Evolutionary conservation across 2,888 invertebrate species (phyloP), one percentile per base, ranked within the genome.

Genomic region (Empis livida): DNA sequence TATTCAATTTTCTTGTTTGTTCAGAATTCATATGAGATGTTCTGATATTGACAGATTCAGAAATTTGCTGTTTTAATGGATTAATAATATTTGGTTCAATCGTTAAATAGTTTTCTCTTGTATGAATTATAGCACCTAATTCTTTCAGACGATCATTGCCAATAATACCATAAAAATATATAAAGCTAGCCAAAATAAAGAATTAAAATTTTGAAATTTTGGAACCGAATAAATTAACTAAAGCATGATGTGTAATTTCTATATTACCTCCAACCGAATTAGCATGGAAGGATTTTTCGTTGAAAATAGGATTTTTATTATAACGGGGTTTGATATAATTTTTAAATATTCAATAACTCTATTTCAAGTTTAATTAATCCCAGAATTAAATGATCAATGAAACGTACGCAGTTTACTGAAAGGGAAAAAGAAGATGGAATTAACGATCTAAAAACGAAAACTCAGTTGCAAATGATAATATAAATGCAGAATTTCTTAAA

Each of bases 181-280:
- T 42, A 8, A 51, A 38, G 11, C 35, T 43, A 10, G 48, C 46
- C 9, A 51, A 35, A 14, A 47, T 42, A 14, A 52, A 49, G 11
- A 49, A 49, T 48, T 51, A 49, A 10, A 49, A 16, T 43, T 49
- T 48, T 42, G 6, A 30, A n/a, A n/a, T n/a, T n/a, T n/a, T n/a
- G n/a, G n/a, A n/a, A n/a, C 42, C 45, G 30, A 52, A 48, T 13
- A 48, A 45, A 5, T 46, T 45, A 32, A 46, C 10, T 8, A 47
- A 15, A 9, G 48, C 44, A 32, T 52, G 50, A 13, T 52, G 52
- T 2, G 44, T 53, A 10, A 52, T 44, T 47, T 47, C 40, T 8
- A 48, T 35, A 35, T 37, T 51, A 23, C 55, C 52, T 10, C 43
- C 49, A 41, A 53, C 44, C 1, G 51, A 50, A 17, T 47, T 50